A percentile compares a stretch with the other conserved stretches of the same genome.
These are phyloP conservation scores for Lycaon pictus DNA, from an alignment of 2,113 vertebrate species.

Conservation along the genomic window DNA sequence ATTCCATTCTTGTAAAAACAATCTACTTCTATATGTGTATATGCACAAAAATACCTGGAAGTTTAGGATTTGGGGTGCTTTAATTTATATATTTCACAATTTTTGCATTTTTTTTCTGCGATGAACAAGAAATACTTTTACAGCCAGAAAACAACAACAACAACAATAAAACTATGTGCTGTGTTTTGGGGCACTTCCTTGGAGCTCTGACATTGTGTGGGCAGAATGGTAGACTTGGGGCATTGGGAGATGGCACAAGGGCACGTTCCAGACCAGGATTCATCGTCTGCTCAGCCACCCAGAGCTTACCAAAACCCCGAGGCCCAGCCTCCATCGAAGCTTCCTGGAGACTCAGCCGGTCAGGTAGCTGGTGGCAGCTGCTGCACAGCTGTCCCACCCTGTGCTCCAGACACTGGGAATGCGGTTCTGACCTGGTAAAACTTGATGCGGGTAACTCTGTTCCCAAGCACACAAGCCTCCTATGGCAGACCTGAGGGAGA, in stretches of 20 bases:
- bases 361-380: neutral
- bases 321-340: neutral
- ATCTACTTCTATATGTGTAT: neutral
- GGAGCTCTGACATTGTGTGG: neutral
- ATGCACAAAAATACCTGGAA: neutral
- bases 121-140: conserved; percentile 34
- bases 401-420: neutral
- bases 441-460: neutral
- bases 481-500: neutral
- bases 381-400: accelerated
- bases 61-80: neutral
- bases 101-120: neutral
- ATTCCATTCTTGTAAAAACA: neutral
- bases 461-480: neutral
- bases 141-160: neutral
- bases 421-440: neutral
- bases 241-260: neutral
- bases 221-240: neutral
- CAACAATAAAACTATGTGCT: neutral
- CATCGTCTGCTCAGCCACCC: neutral
- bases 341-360: neutral
- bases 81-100: neutral
- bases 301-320: neutral
- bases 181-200: neutral
- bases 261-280: neutral